Base-by-base conservation (phyloP, 64 coral and sea anemone genomes). In the Montipora sp. region DNA sequence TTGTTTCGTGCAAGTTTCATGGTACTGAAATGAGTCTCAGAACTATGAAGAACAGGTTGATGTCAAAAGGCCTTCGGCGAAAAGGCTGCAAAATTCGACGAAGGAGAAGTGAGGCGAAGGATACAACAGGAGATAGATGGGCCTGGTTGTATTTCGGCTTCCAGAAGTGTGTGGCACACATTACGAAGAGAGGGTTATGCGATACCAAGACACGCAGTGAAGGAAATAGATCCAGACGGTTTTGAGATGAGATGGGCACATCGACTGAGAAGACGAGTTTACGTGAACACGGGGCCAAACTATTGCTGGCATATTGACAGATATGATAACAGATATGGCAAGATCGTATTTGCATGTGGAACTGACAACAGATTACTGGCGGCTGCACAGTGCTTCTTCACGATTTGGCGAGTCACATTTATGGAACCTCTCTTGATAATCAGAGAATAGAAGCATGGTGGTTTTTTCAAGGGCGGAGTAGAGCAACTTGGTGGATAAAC, bases 201-300 rank as follows among this genome's bases (percentile, higher is more conserved):
- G 48, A 66, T 94, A 14, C 92, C 92, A 21, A 63, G 86, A 12
- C 46, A 83, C 27, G 23, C 53, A 59, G 92, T 94, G 57, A 87
- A 87, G 23, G 81, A 93, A 77, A 22, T 93, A 7, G 91, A 93
- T 79, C 91, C 91, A 18, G 91, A 87, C 59, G 81, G 91, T 87
- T 61, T 45, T 74, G 80, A 73, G 44, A 75, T 51, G 68, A 92
- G 68, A 73, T 27, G 24, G 13, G 84, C 71, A 77, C 75, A n/a
- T 63, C 59, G 50, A 78, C 44, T 75, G n/a, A 15, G 48, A 74
- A 88, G 80, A 51, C 51, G 80, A n/a, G 48, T 20, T 3, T 82
- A 82, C 19, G 45, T 82, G 22, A 82, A 82, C 48, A 48, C 48
- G 23, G 80, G 80, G 1, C 80, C 80, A 53, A 82, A 59, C 48